Base-by-base conservation (phyloP, 1,140 invertebrate genomes). In the Drosophila carrolli region DNA sequence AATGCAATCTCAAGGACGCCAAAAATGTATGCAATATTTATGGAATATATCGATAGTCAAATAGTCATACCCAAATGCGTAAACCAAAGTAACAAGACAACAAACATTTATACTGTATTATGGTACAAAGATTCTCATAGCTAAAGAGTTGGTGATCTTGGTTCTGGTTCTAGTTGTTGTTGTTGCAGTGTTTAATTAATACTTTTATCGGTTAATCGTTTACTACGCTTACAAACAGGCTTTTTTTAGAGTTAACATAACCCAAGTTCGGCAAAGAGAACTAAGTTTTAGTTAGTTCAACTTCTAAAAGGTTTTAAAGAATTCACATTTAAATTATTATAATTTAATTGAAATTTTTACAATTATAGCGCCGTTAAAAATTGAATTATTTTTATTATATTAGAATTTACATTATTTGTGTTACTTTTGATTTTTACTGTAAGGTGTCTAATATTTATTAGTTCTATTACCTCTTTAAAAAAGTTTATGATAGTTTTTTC, bases 61-160 rank as follows among this genome's bases (percentile, higher is more conserved):
- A 77, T 81, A 85, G 63, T 83, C 72, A 83, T 89, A 88, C 83
- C 83, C 83, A 86, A 86, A 86, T 86, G 84, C 83, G 66, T 76
- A 56, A 86, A 88, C 78, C 83, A 86, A 86, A 85, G 53, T 66
- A 82, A 88, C 82, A 86, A 86, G 82, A 82, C 78, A 86, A 88
- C 83, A 86, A 85, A 86, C 81, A 86, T 88, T 77, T 79, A 78
- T 61, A 78, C 47, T 68, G 41, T 77, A 59, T 56, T 86, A 86
- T 81, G 56, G 44, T 85, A 88, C 75, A 88, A 62, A 81, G 47
- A 55, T 54, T 83, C 75, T 88, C 71, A 82, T 75, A 68, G 66
- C 82, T 88, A 88, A 78, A 56, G 63, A 62, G 48, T 60, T 58
- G 54, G 51, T 51, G 53, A 57, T 57, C 53, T 75, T 75, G 65